phyloP scores from a whole-genome alignment of 2,888 invertebrate species.

The Rhodophaea formosa region DNA sequence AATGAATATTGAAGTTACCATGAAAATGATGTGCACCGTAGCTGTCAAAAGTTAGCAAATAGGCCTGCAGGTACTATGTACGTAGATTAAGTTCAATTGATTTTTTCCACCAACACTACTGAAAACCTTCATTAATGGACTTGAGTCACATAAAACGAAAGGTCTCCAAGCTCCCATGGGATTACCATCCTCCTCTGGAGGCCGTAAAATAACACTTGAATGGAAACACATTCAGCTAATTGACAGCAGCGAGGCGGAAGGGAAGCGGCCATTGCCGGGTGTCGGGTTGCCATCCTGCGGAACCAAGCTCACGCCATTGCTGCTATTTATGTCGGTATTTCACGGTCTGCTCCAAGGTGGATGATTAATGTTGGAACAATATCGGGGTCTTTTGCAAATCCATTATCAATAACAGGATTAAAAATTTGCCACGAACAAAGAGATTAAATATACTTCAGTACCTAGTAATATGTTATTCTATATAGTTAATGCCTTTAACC shows the following conservation, averaged over 20 bases:
- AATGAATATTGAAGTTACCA: no score
- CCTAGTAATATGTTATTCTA: no score
- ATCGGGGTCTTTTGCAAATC: not conserved
- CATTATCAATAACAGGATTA: not conserved
- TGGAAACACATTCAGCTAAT: conserved; percentile 7
- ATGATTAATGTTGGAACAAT: not conserved
- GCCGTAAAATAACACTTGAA: conserved; percentile 3
- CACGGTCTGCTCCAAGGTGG: conserved; percentile 4
- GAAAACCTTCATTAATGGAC: not conserved
- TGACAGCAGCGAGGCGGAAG: conserved; percentile 16
- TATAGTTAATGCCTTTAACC: no score
- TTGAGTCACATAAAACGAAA: not conserved
- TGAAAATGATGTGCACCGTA: no score
- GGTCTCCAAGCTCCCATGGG: conserved; percentile 1
- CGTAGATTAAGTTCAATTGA: no score
- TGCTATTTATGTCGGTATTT: not conserved
- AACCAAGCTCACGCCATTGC: conserved; percentile 7
- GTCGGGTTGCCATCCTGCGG: conserved; percentile 15
- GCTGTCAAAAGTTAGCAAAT: no score
- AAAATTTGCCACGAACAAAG: not conserved
- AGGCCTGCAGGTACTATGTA: no score
- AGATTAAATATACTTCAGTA: no score
- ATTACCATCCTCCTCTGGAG: not conserved
- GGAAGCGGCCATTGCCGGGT: conserved; percentile 18
- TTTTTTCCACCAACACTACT: no score